phyloP scores from a whole-genome alignment of 2,888 invertebrate species.

The Pandemis heparana region DNA sequence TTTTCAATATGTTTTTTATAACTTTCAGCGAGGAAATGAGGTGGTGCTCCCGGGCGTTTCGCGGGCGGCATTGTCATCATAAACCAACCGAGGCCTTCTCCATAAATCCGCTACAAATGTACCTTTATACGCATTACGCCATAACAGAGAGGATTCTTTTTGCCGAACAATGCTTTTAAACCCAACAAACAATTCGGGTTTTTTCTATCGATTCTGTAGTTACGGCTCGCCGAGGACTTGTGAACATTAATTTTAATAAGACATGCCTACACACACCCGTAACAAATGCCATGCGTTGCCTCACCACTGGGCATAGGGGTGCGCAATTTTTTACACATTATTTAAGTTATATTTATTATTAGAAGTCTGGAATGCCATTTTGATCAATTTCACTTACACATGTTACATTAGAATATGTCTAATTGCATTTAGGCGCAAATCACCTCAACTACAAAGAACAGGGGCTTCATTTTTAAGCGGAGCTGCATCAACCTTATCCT shows the following conservation, averaged over 20 bases:
- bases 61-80: conserved; percentile 81
- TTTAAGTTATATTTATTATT: too few relatives aligned
- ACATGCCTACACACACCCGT: too few relatives aligned
- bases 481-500: too few relatives aligned
- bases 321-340: too few relatives aligned
- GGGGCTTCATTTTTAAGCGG: too few relatives aligned
- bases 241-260: conserved; percentile 4
- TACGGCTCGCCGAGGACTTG: conserved; percentile 1
- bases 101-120: conserved; percentile 83
- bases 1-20: conserved; percentile 86
- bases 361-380: too few relatives aligned
- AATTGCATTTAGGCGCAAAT: too few relatives aligned
- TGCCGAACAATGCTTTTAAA: conserved; percentile 73
- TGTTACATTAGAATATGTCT: too few relatives aligned
- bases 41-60: conserved; percentile 76
- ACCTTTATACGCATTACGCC: conserved; percentile 83
- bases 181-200: conserved; percentile 70
- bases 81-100: conserved; percentile 81
- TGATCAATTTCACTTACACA: too few relatives aligned
- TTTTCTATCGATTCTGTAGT: conserved; percentile 47
- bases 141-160: conserved; percentile 70
- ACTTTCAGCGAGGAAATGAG: conserved; percentile 85
- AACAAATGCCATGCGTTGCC: background rate
- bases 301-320: background rate
- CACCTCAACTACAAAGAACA: too few relatives aligned